A percentile compares a stretch with the other conserved stretches of the same genome.
These are phyloP conservation scores for Drosophila simulans DNA, from an alignment of 1,140 invertebrate genomes.

Conservation along the genomic window DNA sequence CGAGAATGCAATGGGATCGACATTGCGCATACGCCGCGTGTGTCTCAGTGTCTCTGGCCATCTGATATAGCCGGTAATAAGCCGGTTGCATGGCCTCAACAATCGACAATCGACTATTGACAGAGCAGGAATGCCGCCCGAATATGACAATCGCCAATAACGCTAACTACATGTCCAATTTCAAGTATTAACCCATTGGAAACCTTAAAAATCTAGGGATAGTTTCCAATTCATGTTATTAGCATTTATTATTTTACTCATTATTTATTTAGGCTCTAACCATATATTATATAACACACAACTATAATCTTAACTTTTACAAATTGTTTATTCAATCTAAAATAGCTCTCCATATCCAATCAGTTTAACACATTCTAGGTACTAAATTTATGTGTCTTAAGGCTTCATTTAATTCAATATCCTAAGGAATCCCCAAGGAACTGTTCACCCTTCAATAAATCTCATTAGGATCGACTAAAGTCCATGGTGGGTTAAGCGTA, in stretches of 20 bases:
- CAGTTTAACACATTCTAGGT: no score
- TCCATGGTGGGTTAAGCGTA: conserved; percentile 55
- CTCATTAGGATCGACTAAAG: conserved; percentile 5
- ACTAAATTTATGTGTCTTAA: background rate
- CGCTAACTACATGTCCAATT: conserved; percentile 25
- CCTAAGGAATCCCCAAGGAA: background rate
- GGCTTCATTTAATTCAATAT: conserved; percentile 6
- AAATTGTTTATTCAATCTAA: no score
- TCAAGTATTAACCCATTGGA: conserved; percentile 25
- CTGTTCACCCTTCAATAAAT: background rate
- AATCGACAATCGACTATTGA: conserved; percentile 43
- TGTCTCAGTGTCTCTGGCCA: conserved; percentile 13
- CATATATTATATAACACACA: no score
- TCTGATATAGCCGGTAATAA: conserved; percentile 49
- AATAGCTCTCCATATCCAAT: no score
- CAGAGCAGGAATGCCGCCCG: conserved; percentile 60
- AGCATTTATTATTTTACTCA: background rate
- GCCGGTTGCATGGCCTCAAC: conserved; percentile 33
- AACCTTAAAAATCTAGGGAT: background rate
- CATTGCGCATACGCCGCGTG: conserved; percentile 76
- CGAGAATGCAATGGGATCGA: conserved; percentile 29
- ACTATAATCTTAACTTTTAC: no score
- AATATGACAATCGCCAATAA: conserved; percentile 33
- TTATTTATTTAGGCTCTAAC: no score
- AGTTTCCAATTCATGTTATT: no score